phyloP scores from a whole-genome alignment of 2,888 invertebrate species.

The Invenusta paracnida region DNA sequence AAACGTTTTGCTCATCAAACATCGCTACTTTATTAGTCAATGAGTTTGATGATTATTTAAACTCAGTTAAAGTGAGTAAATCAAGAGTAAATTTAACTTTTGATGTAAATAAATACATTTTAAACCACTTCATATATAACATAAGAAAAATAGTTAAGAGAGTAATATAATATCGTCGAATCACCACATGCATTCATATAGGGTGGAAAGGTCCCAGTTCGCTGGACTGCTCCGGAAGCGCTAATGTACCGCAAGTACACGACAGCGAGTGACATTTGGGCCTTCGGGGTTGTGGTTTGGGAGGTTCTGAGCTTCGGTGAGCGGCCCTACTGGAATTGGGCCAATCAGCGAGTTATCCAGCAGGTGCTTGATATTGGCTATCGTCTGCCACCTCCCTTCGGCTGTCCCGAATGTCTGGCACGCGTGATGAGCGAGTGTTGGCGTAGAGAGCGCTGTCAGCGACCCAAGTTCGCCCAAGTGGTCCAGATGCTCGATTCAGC shows the following conservation, averaged over 20 bases:
- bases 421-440: conserved; percentile 90
- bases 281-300: conserved; percentile 98
- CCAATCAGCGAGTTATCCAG: conserved; percentile 96
- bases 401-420: conserved; percentile 74
- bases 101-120: no score
- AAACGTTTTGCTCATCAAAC: no score
- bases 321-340: conserved; percentile 99
- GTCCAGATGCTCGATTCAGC: conserved; percentile 90
- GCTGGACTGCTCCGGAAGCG: conserved; percentile 98
- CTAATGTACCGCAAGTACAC: conserved; percentile 98
- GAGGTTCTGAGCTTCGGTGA: conserved; percentile 99
- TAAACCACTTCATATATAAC: no score
- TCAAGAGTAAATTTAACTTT: no score
- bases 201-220: conserved; percentile 95
- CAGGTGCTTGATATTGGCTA: conserved; percentile 94
- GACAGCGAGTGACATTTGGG: conserved; percentile 98
- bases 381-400: conserved; percentile 67
- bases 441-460: conserved; percentile 91
- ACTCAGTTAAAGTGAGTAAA: no score
- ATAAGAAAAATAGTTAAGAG: no score
- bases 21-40: no score
- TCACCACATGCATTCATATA: conserved; percentile 52
- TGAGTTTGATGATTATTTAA: no score
- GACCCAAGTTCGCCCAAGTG: conserved; percentile 86
- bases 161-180: no score